Evolutionary conservation across 2,797 vertebrate species (phyloP).

Genomic region (Acropternis orthonyx): DNA sequence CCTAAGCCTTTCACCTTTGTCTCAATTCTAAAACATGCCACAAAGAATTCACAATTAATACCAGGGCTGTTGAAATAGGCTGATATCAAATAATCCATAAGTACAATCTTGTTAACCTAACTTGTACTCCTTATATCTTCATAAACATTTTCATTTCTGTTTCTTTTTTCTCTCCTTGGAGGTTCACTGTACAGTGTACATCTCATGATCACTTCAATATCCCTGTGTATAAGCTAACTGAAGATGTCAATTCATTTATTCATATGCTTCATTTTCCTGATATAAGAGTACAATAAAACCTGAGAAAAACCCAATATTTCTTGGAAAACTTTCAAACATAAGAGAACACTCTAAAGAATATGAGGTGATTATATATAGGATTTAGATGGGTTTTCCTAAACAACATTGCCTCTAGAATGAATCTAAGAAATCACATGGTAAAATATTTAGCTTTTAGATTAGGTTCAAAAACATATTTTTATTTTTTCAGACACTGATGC

Average conservation of each 20-base stretch:
- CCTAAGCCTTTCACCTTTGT: neutral
- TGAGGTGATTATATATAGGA: neutral
- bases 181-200: neutral
- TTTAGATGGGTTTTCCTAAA: neutral
- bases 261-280: neutral
- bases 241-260: neutral
- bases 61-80: neutral
- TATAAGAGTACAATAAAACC: neutral
- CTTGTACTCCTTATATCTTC: neutral
- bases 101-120: neutral
- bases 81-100: conserved; percentile 16
- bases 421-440: neutral
- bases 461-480: neutral
- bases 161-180: neutral
- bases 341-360: neutral
- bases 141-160: neutral
- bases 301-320: neutral
- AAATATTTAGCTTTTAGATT: neutral
- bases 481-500: neutral
- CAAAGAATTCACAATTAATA: neutral
- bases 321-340: neutral
- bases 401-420: neutral
- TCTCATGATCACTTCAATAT: neutral
- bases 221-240: neutral
- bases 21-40: neutral